phyloP scores from a whole-genome alignment of 2,797 vertebrate genomes.

The Megalops cyprinoides region DNA sequence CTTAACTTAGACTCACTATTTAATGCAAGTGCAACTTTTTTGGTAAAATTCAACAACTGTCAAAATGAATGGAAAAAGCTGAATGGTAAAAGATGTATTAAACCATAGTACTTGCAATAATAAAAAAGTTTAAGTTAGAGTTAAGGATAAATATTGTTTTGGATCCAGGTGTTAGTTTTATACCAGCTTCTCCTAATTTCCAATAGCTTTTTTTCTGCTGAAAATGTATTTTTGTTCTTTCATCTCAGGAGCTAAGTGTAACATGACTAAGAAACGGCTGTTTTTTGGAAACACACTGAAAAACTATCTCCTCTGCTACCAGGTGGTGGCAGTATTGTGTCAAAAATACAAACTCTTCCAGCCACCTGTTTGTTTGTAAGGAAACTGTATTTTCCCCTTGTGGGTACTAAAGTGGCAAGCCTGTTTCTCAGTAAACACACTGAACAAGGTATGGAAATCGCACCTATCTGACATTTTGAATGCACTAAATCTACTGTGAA shows the following conservation, averaged over 20 bases:
- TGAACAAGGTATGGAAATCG: background rate
- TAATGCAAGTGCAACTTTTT: too few species aligned
- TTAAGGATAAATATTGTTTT: too few species aligned
- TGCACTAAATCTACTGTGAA: background rate
- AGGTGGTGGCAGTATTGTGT: constrained; percentile 62
- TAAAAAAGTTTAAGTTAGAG: too few species aligned
- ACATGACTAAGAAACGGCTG: background rate
- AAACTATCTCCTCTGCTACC: constrained; percentile 21
- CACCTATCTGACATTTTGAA: background rate
- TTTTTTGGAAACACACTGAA: background rate
- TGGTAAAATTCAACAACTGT: too few species aligned
- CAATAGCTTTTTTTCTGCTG: background rate
- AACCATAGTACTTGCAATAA: too few species aligned
- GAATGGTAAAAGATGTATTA: too few species aligned
- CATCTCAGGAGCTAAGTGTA: background rate
- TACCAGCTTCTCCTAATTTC: background rate
- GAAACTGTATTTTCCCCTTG: background rate
- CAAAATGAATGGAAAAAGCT: too few species aligned
- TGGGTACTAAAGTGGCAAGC: background rate
- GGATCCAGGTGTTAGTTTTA: too few species aligned
- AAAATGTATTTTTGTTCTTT: background rate
- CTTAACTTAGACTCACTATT: too few species aligned
- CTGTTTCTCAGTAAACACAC: too few species aligned
- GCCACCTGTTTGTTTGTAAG: background rate
- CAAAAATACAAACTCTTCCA: background rate